Base-by-base conservation (phyloP, 2,113 vertebrate genomes). In the Rhodinocichla rosea region DNA sequence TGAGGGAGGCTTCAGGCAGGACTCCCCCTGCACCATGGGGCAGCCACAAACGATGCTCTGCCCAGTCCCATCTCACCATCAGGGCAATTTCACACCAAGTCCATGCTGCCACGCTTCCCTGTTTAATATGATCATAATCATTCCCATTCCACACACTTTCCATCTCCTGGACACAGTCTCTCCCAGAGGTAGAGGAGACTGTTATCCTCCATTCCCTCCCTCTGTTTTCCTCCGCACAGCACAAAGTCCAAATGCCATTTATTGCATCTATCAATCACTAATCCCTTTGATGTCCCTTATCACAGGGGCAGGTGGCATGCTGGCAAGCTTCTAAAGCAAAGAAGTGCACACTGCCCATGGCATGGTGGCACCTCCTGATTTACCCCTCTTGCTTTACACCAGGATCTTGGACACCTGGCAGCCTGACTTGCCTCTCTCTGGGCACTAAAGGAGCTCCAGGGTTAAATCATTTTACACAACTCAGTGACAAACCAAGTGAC, bases 361-460 rank as follows among this genome's bases (percentile, higher is more conserved):
- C 57, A 56, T 2, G 1, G 40, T 49, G 55, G 26, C 16, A 91
- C 4, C 50, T 94, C 30, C 28, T 55, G 56, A 28, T 68, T 67
- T 88, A 82, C 22, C 17, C 22, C 32, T 70, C 32, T 64, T 63
- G 27, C 44, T 92, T 90, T 59, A 42, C 24, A 60, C 4, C 6
- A 6, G 67, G 44, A 47, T 16, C 52, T 68, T 7, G 2, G 27
- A 44, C 6, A 22, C 39, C 33, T 5, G 30, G 47, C 40, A 69
- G 50, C 30, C 55, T 57, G 69, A 56, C 18, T 90, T 8, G 0
- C n/a, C 12, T 56, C 15, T 3, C 0, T 20, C 70, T 4, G 0
- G 49, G 32, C 18, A 55, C 33, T 9, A 3, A 44, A 68, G 21
- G 27, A 23, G 40, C 16, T 19, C 23, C 57, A 64, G 15, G 24